Conservation (phyloP, 2,113 vertebrate genomes). For the Oryzias woworae region DNA sequence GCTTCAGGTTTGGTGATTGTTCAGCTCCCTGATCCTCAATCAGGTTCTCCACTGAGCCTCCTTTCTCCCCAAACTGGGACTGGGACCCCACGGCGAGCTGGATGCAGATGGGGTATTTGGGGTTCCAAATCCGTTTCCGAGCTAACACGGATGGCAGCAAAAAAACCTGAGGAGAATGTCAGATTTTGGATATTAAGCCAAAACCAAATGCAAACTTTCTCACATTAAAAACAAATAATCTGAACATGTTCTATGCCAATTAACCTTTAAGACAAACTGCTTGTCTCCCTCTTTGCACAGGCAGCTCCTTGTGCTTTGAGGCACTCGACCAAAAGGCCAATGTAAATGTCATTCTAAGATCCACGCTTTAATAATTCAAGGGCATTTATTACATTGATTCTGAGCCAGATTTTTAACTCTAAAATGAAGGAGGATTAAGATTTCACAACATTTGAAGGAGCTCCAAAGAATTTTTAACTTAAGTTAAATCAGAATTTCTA, state of each 20-base stretch:
- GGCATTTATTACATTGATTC: too few species aligned
- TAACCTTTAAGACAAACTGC: not conserved
- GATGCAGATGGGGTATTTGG: slow-evolving; percentile 90
- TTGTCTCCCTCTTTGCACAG: not conserved
- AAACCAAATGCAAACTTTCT: not conserved
- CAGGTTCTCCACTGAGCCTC: slow-evolving; percentile 8
- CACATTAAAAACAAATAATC: not conserved
- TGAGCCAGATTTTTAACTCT: not conserved
- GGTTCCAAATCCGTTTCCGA: slow-evolving; percentile 87
- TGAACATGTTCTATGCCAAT: not conserved
- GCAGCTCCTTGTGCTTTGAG: not conserved
- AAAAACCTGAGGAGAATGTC: slow-evolving; percentile 76
- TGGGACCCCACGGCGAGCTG: slow-evolving; percentile 58
- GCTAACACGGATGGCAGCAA: slow-evolving; percentile 82
- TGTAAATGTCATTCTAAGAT: not conserved
- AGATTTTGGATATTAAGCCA: slow-evolving; percentile 15
- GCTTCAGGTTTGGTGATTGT: slow-evolving; percentile 14
- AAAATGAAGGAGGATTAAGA: not conserved
- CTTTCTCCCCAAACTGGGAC: slow-evolving; percentile 25
- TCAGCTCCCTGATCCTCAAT: slow-evolving; percentile 2
- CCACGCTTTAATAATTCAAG: not conserved
- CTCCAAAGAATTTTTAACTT: too few species aligned
- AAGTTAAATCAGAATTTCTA: too few species aligned
- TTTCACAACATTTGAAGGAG: not conserved
- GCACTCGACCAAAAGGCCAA: not conserved